phyloP scores from a whole-genome alignment of 1,140 invertebrate genomes.

The Agraylea sexmaculata region DNA sequence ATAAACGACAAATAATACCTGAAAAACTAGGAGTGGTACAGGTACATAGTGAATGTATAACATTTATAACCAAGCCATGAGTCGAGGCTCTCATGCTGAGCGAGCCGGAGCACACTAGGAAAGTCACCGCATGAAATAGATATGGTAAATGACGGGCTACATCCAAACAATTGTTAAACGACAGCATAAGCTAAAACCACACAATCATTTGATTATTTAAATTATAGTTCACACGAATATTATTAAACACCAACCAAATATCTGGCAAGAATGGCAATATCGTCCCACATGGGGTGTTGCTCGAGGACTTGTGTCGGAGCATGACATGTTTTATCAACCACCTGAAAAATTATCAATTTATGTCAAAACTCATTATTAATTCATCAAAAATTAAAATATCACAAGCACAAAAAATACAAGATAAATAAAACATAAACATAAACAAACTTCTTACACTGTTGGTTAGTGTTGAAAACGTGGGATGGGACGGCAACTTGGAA shows the following conservation, averaged over 20 bases:
- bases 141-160: conserved; percentile 91
- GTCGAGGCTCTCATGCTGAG: conserved; percentile 92
- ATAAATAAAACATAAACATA: conserved; percentile 10
- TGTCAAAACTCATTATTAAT: not conserved
- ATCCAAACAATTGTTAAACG: conserved; percentile 96
- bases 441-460: conserved; percentile 18
- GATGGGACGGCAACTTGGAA: conserved; percentile 21
- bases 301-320: conserved; percentile 85
- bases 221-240: not conserved
- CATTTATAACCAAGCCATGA: conserved; percentile 94
- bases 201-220: not conserved
- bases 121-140: conserved; percentile 91
- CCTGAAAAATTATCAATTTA: conserved; percentile 36
- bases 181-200: conserved; percentile 80
- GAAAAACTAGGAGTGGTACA: conserved; percentile 89
- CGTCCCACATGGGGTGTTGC: conserved; percentile 96
- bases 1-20: too few species aligned
- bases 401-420: conserved; percentile 7
- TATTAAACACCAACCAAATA: conserved; percentile 58
- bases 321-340: conserved; percentile 92
- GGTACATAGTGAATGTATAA: conserved; percentile 94
- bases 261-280: conserved; percentile 89
- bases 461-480: conserved; percentile 10
- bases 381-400: too few species aligned
- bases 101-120: conserved; percentile 89